Percentiles rank a stretch among this genome's conserved stretches.
Conservation (phyloP, 2,113 vertebrate species). For the Corythoichthys haematopterus region DNA sequence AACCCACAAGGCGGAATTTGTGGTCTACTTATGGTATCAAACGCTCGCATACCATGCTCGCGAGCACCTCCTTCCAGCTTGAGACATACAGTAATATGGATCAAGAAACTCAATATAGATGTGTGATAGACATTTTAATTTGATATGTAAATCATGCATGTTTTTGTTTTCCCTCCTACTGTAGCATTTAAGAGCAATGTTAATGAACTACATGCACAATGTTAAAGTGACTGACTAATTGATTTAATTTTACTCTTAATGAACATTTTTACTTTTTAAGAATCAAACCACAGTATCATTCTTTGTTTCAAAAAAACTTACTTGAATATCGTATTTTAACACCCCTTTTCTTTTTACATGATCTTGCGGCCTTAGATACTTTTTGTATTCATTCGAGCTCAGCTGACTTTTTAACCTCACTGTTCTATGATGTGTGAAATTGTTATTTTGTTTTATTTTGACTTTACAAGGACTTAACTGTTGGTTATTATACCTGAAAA, state of each 20-base stretch:
- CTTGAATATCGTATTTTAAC: neutral
- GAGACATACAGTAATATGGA: neutral
- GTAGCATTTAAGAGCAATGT: neutral
- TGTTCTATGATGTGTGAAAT: too few species aligned
- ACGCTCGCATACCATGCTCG: neutral
- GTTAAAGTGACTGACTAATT: neutral
- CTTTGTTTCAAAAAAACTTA: neutral
- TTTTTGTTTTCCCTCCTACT: neutral
- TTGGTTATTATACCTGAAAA: too few species aligned
- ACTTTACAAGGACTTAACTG: too few species aligned
- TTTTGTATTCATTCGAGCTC: too few species aligned
- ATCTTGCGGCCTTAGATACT: too few species aligned
- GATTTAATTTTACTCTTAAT: neutral
- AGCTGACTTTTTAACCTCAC: too few species aligned
- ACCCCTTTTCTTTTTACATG: too few species aligned
- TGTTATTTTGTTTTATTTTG: too few species aligned
- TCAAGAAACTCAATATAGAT: too few species aligned
- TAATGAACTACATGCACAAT: neutral
- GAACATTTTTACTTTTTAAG: neutral
- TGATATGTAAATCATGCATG: too few species aligned
- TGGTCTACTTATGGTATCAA: neutral
- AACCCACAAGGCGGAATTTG: slow-evolving; percentile 12
- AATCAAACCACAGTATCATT: neutral
- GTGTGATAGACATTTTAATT: too few species aligned
- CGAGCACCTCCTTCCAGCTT: neutral